Evolutionary conservation across 2,888 invertebrate genomes (phyloP).

Genomic region (Leptopilina drosophilae): DNA sequence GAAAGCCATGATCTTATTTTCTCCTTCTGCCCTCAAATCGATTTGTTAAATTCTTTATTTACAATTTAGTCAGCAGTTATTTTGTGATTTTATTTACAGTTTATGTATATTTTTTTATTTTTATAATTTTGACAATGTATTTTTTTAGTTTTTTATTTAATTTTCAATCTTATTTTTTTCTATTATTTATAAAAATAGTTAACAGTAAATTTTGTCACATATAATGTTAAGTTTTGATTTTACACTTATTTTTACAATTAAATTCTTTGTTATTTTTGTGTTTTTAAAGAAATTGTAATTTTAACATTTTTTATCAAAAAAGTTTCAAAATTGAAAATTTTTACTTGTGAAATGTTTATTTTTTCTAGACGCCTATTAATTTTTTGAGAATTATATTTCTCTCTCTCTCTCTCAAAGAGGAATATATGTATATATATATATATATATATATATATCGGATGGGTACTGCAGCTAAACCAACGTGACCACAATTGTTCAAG

Average conservation of each 20-base stretch:
- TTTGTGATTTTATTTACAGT: background rate
- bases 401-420: background rate
- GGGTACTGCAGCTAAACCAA: background rate
- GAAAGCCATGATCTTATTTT: slow-evolving; percentile 7
- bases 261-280: too few relatives aligned
- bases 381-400: background rate
- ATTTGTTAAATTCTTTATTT: slow-evolving; percentile 1
- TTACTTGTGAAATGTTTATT: background rate
- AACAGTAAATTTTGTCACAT: too few relatives aligned
- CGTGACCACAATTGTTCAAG: background rate
- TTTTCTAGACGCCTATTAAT: background rate
- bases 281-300: too few relatives aligned
- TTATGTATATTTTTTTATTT: too few relatives aligned
- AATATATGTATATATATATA: too few relatives aligned
- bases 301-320: too few relatives aligned
- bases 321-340: too few relatives aligned
- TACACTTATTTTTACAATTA: too few relatives aligned
- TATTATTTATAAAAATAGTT: too few relatives aligned
- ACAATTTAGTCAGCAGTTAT: background rate
- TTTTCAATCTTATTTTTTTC: too few relatives aligned
- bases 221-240: too few relatives aligned
- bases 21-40: slow-evolving; percentile 3
- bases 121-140: too few relatives aligned
- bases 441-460: background rate
- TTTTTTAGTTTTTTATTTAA: background rate